phyloP scores from a whole-genome alignment of 2,797 vertebrate species.

The Sebastes minor region DNA sequence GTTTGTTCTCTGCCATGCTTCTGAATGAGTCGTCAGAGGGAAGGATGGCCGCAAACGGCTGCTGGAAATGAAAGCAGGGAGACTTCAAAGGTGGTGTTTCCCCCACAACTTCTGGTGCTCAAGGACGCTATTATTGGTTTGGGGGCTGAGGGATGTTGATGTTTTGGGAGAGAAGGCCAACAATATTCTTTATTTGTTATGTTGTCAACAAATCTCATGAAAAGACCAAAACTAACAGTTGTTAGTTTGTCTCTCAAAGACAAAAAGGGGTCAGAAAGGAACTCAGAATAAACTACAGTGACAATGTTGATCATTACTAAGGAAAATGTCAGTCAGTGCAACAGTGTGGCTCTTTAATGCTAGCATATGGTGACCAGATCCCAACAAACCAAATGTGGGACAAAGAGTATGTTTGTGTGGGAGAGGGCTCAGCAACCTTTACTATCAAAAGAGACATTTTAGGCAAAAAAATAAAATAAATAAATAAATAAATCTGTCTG shows the following conservation, averaged over 20 bases:
- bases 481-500: no score
- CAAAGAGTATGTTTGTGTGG: no score
- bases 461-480: no score
- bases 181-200: not conserved
- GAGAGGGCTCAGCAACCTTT: no score
- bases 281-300: not conserved
- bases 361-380: no score
- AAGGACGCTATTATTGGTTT: not conserved
- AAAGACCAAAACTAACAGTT: not conserved
- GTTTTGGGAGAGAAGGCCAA: not conserved
- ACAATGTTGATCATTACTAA: not conserved
- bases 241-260: not conserved
- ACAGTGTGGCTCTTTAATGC: not conserved
- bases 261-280: not conserved
- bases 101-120: not conserved
- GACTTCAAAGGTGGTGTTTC: conserved; percentile 26
- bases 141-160: not conserved
- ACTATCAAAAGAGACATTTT: no score
- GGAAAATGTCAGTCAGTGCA: not conserved
- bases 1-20: conserved; percentile 17
- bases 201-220: not conserved
- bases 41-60: conserved; percentile 15
- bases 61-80: conserved; percentile 15
- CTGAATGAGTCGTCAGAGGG: conserved; percentile 1
- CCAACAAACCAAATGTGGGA: no score